Evolutionary conservation across 1,140 invertebrate genomes (phyloP).

Genomic region (Nilaparvata lugens): DNA sequence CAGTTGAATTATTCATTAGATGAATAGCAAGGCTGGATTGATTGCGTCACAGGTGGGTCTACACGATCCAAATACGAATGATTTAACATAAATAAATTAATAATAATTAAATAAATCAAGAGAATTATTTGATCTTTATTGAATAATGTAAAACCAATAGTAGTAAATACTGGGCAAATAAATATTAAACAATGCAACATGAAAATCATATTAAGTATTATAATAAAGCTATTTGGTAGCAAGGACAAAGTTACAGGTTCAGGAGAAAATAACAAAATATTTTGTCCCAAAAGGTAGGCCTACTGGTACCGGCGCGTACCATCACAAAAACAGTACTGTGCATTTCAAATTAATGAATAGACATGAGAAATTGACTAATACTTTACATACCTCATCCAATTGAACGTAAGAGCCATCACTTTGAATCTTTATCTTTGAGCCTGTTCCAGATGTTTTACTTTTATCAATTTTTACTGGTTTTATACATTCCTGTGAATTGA

Average conservation of each 20-base stretch:
- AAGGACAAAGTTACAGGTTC: neutral
- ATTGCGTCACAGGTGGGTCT: too few relatives aligned
- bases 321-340: neutral
- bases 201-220: too few relatives aligned
- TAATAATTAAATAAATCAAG: too few relatives aligned
- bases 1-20: too few relatives aligned
- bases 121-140: too few relatives aligned
- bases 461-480: constrained; percentile 86
- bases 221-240: neutral
- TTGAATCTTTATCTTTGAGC: constrained; percentile 79
- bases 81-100: too few relatives aligned
- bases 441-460: constrained; percentile 48
- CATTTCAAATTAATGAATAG: neutral
- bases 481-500: constrained; percentile 73
- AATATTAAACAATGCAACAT: too few relatives aligned
- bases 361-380: neutral
- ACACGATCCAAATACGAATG: too few relatives aligned
- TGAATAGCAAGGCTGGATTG: too few relatives aligned
- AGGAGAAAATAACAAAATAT: neutral
- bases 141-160: too few relatives aligned
- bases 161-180: too few relatives aligned
- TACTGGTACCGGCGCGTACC: neutral
- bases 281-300: neutral
- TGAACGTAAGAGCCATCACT: constrained; percentile 72
- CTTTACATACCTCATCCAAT: constrained; percentile 31